These are phyloP conservation scores for Galaxea fascicularis DNA, from an alignment of 92 coral and sea anemone species.

Conservation along the genomic window DNA sequence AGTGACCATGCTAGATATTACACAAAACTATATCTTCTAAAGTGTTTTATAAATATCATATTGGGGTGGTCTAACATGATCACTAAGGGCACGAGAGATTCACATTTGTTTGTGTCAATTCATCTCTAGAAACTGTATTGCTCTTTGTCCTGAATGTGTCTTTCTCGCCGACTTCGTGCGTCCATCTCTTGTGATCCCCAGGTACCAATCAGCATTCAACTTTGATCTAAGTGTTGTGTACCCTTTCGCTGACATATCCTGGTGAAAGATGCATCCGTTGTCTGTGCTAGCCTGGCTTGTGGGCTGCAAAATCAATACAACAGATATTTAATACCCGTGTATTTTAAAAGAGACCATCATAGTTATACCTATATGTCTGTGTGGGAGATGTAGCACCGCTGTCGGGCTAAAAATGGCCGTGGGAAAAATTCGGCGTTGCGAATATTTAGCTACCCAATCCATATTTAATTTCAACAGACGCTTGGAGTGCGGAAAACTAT, in stretches of 20 bases:
- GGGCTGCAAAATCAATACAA: slow-evolving; percentile 42
- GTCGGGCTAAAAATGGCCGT: background rate
- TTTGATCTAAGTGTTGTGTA: slow-evolving; percentile 56
- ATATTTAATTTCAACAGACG: background rate
- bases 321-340: slow-evolving; percentile 5
- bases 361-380: background rate
- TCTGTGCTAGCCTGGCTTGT: slow-evolving; percentile 29
- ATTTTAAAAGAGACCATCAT: background rate
- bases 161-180: slow-evolving; percentile 68
- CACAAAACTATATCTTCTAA: background rate
- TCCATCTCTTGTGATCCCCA: slow-evolving; percentile 64
- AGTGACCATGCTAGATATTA: background rate
- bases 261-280: slow-evolving; percentile 52
- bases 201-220: slow-evolving; percentile 45
- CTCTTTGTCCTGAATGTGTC: slow-evolving; percentile 37
- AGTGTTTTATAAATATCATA: slow-evolving; percentile 16
- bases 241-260: slow-evolving; percentile 48
- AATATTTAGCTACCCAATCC: background rate
- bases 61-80: no score
- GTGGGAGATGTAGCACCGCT: background rate
- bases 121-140: slow-evolving; percentile 60
- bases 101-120: slow-evolving; percentile 9
- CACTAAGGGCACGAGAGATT: no score
- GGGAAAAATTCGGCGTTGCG: slow-evolving; percentile 8
- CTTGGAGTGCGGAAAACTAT: background rate